These are phyloP conservation scores for Zoanthus sansibaricus DNA, from an alignment of 92 coral and sea anemone species.

Conservation along the genomic window DNA sequence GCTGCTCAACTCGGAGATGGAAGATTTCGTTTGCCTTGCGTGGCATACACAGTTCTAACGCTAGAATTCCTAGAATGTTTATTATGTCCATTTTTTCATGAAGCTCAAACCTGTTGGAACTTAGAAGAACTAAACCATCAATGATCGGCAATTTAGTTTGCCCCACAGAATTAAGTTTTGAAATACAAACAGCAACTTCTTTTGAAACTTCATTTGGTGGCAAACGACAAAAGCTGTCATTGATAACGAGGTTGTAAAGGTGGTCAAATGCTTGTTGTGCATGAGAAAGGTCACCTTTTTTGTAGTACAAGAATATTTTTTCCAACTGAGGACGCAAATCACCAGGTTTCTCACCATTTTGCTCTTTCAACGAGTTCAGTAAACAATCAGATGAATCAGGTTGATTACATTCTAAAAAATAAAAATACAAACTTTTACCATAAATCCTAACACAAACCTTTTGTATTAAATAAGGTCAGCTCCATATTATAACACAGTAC, in stretches of 20 bases:
- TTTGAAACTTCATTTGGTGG: neutral
- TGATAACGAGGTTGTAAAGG: neutral
- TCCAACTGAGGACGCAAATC: neutral
- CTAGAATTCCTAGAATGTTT: neutral
- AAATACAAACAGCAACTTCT: neutral
- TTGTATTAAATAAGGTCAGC: too few species aligned
- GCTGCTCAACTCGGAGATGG: neutral
- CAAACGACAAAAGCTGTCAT: neutral
- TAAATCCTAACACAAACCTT: too few species aligned
- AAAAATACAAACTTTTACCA: neutral
- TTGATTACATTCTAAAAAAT: neutral
- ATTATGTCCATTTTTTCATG: neutral
- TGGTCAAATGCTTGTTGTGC: neutral
- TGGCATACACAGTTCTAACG: neutral
- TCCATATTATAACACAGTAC: too few species aligned
- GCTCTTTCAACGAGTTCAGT: neutral
- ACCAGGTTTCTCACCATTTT: neutral
- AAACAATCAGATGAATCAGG: neutral
- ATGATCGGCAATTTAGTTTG: neutral
- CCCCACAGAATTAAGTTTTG: neutral
- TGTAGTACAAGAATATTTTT: neutral
- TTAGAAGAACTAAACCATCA: slow-evolving; percentile 7
- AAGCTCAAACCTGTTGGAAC: neutral
- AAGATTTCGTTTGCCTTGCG: slow-evolving; percentile 2
- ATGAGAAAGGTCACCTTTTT: neutral